Evolutionary conservation across 2,888 invertebrate genomes (phyloP).

Genomic region (Mamestra brassicae): DNA sequence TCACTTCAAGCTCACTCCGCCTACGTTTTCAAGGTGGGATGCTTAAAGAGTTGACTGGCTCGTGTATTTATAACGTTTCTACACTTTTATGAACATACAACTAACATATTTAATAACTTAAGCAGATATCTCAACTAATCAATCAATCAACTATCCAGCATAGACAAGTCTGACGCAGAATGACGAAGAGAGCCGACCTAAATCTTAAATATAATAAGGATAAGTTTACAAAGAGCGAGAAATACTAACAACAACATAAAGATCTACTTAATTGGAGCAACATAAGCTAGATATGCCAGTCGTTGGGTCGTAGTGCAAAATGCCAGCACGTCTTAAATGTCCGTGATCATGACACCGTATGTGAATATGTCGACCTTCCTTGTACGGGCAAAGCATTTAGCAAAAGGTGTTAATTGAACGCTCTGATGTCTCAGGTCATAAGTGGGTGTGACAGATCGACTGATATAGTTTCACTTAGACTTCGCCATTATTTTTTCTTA

Average conservation of each 20-base stretch:
- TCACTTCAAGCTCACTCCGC: no score
- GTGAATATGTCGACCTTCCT: conserved; percentile 19
- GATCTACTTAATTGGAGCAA: neutral
- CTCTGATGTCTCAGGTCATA: neutral
- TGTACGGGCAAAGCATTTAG: conserved; percentile 15
- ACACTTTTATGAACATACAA: no score
- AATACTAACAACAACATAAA: neutral
- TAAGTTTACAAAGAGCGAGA: neutral
- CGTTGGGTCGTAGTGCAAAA: conserved; percentile 4
- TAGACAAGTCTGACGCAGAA: no score
- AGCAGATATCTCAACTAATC: no score
- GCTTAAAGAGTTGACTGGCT: no score
- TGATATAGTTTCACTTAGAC: neutral
- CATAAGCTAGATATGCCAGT: conserved; percentile 8
- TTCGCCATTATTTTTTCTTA: neutral
- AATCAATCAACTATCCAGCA: no score
- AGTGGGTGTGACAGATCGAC: conserved; percentile 5
- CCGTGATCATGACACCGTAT: conserved; percentile 40
- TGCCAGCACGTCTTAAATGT: conserved; percentile 5
- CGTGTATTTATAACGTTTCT: no score
- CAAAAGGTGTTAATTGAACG: conserved; percentile 20
- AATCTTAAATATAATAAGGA: no score
- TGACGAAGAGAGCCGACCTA: no score
- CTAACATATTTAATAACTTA: no score
- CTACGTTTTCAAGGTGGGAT: no score